Evolutionary conservation across 2,797 vertebrate species (phyloP), one percentile per base, ranked within the genome.

Genomic region (Alauda arvensis): DNA sequence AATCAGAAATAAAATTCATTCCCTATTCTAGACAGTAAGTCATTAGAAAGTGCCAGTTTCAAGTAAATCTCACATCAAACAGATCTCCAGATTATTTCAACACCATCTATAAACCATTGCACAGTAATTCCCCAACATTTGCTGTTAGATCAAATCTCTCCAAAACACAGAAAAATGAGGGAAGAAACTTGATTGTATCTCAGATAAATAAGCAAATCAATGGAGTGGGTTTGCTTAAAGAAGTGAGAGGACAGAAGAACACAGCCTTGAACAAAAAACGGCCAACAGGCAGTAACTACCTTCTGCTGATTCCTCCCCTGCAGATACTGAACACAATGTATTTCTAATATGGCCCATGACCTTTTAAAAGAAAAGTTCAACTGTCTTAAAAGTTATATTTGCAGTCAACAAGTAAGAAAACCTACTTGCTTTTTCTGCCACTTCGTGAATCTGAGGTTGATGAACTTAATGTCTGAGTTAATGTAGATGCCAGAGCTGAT

Each of bases 381-480:
- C 19, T 51, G 25, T 49, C 59, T 87, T 31, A 31, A 55, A 80
- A 78, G 21, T 29, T 81, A 0, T 52, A 76, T 60, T 1, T 70
- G 45, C 53, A 63, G 34, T 55, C 28, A 91, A 78, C 18, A 71
- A 68, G 19, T 15, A 40, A 57, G 46, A 70, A 68, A 81, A 97
- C 98, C 94, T 97, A 99, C 99, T 99, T 99, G 97, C 98, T 99
- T 97, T 99, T 99, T 93, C 99, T 98, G 18, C 99, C 99, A 78
- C 98, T 97, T 63, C 98, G 96, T 55, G 98, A 98, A 95, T 99
- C 99, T 0, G 99, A 97, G 80, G 97, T 94, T 63, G 98, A 93
- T 51, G 97, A 97, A 77, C 98, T 97, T 92, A 98, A 97, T 1
- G 98, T 99, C 97, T 99, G 99, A 52, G 99, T 99, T 94, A 99